Base-by-base conservation (phyloP, 92 coral and sea anemone species). In the Epizoanthus ramosus region DNA sequence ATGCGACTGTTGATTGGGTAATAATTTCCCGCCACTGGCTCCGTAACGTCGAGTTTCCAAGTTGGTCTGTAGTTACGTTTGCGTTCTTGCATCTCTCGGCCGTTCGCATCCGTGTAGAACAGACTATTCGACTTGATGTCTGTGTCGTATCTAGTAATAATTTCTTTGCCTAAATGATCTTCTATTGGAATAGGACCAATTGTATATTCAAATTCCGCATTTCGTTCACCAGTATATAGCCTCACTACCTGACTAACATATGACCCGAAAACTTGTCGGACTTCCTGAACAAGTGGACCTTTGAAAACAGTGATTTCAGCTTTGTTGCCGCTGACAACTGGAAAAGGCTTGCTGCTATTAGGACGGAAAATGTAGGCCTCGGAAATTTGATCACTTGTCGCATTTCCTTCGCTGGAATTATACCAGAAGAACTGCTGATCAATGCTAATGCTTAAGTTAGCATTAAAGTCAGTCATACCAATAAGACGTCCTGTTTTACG, bases 321-420 rank as follows among this genome's bases (percentile, higher is more conserved):
- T 69, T 90, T 90, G 83, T 75, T 83, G 22, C 86, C 87, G 18
- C 43, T 71, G 31, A 90, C 76, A 8, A 97, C 91, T 28, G 73
- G 80, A 64, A 88, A 87, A 3, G 87, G 81, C 22, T 80, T 47
- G 23, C 92, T 86, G 21, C 67, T 74, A 75, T 90, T 92, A 45
- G 99, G 99, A 63, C 99, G 85, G 74, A 97, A 97, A 65, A 97
- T 97, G 79, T 97, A 97, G 5, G 97, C 97, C 0, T 96, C 99
- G 4, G 99, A 97, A 4, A 93, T 85, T 59, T 97, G 99, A 5
- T 21, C 53, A 37, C 92, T 87, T 41, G 17, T 85, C 8, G 17
- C 5, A n/a, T 83, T 85, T 22, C 98, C 96, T 18, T 58, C 86
- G 60, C 99, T 94, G 0, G 86, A 90, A 64, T 90, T 89, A 87